Base-by-base conservation (phyloP, 2,888 invertebrate species). In the Nomada ferruginata region DNA sequence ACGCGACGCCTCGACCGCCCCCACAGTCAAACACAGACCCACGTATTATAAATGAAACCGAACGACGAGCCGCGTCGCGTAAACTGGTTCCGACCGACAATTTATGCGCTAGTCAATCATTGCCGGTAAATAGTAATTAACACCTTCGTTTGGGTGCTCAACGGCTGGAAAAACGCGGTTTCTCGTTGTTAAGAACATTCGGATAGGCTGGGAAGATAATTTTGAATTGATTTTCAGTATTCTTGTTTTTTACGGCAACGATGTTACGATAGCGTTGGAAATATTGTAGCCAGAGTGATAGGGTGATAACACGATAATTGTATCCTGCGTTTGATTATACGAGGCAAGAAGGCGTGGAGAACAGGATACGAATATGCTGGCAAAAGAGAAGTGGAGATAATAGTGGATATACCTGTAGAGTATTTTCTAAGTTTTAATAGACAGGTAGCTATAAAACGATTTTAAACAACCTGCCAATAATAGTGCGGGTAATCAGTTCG, bases 51-150 rank as follows among this genome's bases (percentile, higher is more conserved):
- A 83, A 80, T 80, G 77, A 68, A 73, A 75, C 68, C 79, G 64
- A 63, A 63, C 78, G 29, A 50, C 44, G 68, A 18, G 52, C 64
- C 61, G 53, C 70, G 53, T 44, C 75, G 53, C 42, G 83, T 83
- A 82, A 88, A 89, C 88, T 88, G 88, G 87, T 88, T 84, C 47
- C 84, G 68, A 79, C 52, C 71, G 75, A 79, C 82, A 87, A 87
- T 89, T 88, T 88, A 87, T 85, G 84, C 82, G 65, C 74, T 76
- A 87, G 87, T 85, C 85, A 83, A 87, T 87, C 83, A 87, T 36
- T 84, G 74, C 85, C 50, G 84, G 85, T 86, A 86, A 89, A 89
- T 88, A 85, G 85, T 86, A 85, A 85, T 89, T 87, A 87, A 85
- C 89, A 85, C 85, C 85, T 86, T 83, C 47, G 47, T 47, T 47